Base-by-base conservation (phyloP, 2,797 vertebrate species). In the Morelia viridis region DNA sequence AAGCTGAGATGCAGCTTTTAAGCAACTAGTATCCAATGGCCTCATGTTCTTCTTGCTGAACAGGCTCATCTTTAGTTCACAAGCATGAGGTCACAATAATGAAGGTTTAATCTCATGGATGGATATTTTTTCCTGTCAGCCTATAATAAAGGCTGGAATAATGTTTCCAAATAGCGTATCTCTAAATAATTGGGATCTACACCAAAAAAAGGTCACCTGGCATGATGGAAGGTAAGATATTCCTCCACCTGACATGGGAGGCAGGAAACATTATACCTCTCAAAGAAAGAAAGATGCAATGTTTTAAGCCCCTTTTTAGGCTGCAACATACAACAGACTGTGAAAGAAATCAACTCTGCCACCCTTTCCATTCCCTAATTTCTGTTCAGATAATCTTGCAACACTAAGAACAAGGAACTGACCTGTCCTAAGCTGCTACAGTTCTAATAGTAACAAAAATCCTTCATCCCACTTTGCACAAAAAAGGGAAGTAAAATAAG, bases 51-150 rank as follows among this genome's bases (percentile, higher is more conserved):
- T 95, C 93, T 61, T 80, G 94, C 93, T 91, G 4, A 91, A 93
- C 95, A 94, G 95, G 96, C 95, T 97, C 1, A 9, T 57, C 61
- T 92, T 96, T 92, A 17, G 84, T 94, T 94, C 93, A 94, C 90
- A 94, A 90, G 91, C 41, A 19, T 19, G 90, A 97, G 94, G 93
- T 93, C 95, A 92, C 46, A 87, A 57, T 35, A 53, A 86, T 15
- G 22, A 68, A 56, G 88, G 56, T 24, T 92, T 76, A 90, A 13
- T 80, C 91, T 56, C 91, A 93, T 35, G 1, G 31, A 94, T 92
- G 93, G 84, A 92, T 93, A 94, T 94, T 88, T 92, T 95, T 86
- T 84, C 64, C n/a, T 53, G 0, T 5, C 89, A 62, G 92, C 57
- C 84, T 31, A 83, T 91, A 31, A 0, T 85, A 50, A 89, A 53